phyloP scores from a whole-genome alignment of 2,888 invertebrate genomes.

The Pantelozetes paolii region DNA sequence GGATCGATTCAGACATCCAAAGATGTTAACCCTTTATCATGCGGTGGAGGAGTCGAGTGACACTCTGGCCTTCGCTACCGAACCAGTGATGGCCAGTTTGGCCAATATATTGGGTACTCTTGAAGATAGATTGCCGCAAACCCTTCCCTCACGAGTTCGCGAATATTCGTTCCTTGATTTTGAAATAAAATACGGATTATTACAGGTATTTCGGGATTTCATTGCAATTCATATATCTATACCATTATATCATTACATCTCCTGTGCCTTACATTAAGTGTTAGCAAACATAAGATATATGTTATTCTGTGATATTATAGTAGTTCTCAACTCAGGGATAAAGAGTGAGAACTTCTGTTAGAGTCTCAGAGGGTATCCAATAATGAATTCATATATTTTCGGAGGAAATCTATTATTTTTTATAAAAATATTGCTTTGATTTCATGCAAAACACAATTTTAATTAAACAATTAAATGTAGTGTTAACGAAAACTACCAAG shows the following conservation, averaged over 20 bases:
- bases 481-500: no score
- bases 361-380: no score
- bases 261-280: background rate
- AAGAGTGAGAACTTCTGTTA: no score
- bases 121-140: conserved; percentile 60
- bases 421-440: no score
- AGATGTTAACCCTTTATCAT: conserved; percentile 62
- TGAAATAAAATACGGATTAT: conserved; percentile 84
- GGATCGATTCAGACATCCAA: conserved; percentile 78
- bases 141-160: conserved; percentile 57
- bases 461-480: no score
- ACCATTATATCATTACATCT: background rate
- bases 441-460: no score
- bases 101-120: conserved; percentile 76
- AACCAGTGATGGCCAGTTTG: conserved; percentile 80
- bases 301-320: no score
- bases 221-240: no score
- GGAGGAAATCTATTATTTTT: background rate
- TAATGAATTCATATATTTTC: no score
- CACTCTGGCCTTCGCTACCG: conserved; percentile 88
- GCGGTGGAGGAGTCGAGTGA: conserved; percentile 59
- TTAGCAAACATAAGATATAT: background rate
- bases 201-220: conserved; percentile 79
- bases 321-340: no score
- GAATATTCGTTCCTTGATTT: conserved; percentile 85